phyloP scores from a whole-genome alignment of 2,888 invertebrate genomes.

The Teleogryllus oceanicus region DNA sequence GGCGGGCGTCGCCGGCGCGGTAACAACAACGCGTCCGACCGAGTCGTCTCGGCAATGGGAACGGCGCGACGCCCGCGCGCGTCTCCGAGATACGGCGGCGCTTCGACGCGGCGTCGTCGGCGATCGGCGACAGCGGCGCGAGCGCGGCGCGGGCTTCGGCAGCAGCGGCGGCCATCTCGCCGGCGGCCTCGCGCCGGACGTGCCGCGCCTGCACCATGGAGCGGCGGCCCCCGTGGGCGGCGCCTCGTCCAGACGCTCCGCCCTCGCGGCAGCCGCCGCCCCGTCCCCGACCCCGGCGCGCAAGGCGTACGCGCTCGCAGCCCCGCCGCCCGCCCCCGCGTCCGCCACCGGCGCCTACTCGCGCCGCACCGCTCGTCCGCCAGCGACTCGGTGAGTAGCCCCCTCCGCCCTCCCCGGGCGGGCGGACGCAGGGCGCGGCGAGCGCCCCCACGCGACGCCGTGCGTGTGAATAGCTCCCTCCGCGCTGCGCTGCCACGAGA shows the following conservation, averaged over 20 bases:
- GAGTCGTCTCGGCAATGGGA: slow-evolving; percentile 23
- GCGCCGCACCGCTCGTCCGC: neutral
- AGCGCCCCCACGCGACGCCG: neutral
- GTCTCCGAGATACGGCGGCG: slow-evolving; percentile 45
- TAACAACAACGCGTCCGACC: neutral
- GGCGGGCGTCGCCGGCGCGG: slow-evolving; percentile 11
- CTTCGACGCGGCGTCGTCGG: slow-evolving; percentile 48
- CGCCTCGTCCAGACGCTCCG: neutral
- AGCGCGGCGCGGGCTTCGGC: slow-evolving; percentile 34
- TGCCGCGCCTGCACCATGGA: slow-evolving; percentile 18
- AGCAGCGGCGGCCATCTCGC: slow-evolving; percentile 45
- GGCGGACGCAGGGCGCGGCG: too few species aligned
- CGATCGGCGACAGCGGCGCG: neutral
- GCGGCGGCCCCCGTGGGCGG: neutral
- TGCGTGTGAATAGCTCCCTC: neutral
- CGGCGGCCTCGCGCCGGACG: slow-evolving; percentile 18
- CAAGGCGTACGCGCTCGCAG: slow-evolving; percentile 19
- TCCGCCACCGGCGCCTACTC: slow-evolving; percentile 18
- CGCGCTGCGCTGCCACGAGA: too few species aligned
- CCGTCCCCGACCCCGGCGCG: slow-evolving; percentile 39
- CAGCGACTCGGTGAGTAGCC: neutral
- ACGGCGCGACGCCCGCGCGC: neutral
- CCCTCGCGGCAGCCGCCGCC: slow-evolving; percentile 39
- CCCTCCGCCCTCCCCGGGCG: too few species aligned
- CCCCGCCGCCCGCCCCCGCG: slow-evolving; percentile 42